Conservation (phyloP, 2,888 invertebrate species). For the Notocelia uddmanniana region DNA sequence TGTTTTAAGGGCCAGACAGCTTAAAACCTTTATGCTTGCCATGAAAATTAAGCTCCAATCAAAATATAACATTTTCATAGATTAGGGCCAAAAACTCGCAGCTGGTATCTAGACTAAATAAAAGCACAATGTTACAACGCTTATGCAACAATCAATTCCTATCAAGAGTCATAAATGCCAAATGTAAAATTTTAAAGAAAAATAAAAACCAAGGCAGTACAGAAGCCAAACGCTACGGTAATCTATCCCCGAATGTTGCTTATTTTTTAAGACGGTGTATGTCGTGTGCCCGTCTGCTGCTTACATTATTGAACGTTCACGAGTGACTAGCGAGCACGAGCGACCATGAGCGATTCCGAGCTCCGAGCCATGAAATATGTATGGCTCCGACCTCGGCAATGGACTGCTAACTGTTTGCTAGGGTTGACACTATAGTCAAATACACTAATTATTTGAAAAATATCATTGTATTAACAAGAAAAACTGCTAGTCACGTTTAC, state of each 20-base stretch:
- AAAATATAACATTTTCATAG: neutral
- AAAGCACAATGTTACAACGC: neutral
- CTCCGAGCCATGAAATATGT: conserved; percentile 42
- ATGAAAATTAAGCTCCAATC: no score
- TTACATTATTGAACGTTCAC: conserved; percentile 31
- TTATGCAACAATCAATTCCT: neutral
- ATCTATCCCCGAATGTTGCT: neutral
- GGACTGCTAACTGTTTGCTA: conserved; percentile 23
- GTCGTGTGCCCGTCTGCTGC: neutral
- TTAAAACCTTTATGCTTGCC: no score
- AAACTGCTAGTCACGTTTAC: no score
- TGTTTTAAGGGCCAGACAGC: no score
- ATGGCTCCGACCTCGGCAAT: conserved; percentile 41
- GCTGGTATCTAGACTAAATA: neutral
- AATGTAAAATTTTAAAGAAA: neutral
- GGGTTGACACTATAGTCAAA: conserved; percentile 19
- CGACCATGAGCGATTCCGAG: conserved; percentile 35
- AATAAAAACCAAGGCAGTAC: neutral
- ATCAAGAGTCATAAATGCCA: neutral
- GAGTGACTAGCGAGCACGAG: conserved; percentile 24
- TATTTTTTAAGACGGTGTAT: neutral
- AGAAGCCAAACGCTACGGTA: neutral
- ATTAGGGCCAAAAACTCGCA: neutral
- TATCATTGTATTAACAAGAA: neutral
- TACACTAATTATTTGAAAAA: neutral